phyloP scores from a whole-genome alignment of 2,797 vertebrate genomes.

The Serranus cabrilla region DNA sequence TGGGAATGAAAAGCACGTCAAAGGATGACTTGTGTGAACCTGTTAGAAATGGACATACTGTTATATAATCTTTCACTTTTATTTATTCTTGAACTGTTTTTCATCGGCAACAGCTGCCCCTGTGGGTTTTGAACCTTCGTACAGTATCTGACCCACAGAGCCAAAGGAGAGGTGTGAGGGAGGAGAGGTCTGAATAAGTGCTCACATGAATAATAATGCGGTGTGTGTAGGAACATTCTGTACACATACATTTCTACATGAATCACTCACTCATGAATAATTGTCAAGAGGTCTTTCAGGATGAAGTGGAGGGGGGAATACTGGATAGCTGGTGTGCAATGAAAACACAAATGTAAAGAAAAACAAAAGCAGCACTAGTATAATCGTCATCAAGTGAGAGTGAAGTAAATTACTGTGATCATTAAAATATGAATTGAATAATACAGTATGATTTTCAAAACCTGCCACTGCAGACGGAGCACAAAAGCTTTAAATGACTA shows the following conservation, averaged over 20 bases:
- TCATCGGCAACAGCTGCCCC: background rate
- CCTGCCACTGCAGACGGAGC: background rate
- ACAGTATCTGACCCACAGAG: constrained; percentile 3
- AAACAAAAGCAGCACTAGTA: no score
- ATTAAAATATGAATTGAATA: background rate
- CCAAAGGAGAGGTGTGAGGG: background rate
- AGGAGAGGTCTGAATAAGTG: constrained; percentile 12
- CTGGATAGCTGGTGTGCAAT: no score
- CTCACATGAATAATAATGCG: constrained; percentile 6
- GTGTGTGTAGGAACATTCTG: background rate
- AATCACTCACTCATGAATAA: background rate
- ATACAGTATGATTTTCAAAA: background rate
- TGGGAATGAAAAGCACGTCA: constrained; percentile 5
- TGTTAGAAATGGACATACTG: background rate
- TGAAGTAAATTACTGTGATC: background rate
- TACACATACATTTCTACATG: background rate
- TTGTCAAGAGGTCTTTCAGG: background rate
- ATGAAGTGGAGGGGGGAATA: no score
- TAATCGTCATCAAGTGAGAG: background rate
- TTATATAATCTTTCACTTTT: background rate
- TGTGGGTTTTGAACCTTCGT: background rate
- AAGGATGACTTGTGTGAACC: background rate
- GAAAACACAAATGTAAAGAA: no score
- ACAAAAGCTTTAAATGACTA: constrained; percentile 12
- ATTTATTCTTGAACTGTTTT: background rate